Base-by-base conservation (phyloP, 1,140 invertebrate species). In the Zelostemma sp. region DNA sequence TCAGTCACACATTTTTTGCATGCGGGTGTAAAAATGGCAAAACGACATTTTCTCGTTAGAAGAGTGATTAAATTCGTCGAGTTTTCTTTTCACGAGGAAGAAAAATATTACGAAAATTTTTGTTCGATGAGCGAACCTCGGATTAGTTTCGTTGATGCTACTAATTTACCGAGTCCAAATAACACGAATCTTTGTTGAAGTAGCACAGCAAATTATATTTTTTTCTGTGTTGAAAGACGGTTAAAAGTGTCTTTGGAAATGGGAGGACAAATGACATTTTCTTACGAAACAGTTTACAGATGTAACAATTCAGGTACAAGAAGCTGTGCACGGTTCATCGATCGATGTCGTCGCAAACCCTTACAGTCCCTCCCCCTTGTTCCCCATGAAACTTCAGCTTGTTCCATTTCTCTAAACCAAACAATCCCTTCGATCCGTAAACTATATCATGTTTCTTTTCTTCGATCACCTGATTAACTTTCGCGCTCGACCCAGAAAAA, bases 291-390 rank as follows among this genome's bases (percentile, higher is more conserved):
- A 63, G 49, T 67, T 67, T 56, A 62, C 61, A 56, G 49, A 68
- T 68, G 70, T 72, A 72, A 72, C 65, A 59, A 56, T 64, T 46
- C 35, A 43, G 43, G 41, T 62, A 60, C 60, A 66, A 64, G 51
- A 58, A 68, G 61, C 41, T 60, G 60, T 58, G 31, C 45, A 46
- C 59, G 58, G 68, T 62, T 56, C 61, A 68, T 65, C 68, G 68
- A 74, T 74, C 72, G 68, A 38, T 60, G 68, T 64, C 65, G 68
- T 70, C 64, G 65, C 69, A 61, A 63, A 58, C 43, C 57, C 57
- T 43, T 66, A 58, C 58, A 55, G 45, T 41, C 51, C 53, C 49
- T n/a, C 48, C 31, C 28, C 46, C 60, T 46, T 67, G 57, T 66
- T 68, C 60, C 68, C 53, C 61, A 47, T 57, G 49, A 71, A 71